Evolutionary conservation across 92 coral and sea anemone species (phyloP).

Genomic region (Epizoanthus ramosus): DNA sequence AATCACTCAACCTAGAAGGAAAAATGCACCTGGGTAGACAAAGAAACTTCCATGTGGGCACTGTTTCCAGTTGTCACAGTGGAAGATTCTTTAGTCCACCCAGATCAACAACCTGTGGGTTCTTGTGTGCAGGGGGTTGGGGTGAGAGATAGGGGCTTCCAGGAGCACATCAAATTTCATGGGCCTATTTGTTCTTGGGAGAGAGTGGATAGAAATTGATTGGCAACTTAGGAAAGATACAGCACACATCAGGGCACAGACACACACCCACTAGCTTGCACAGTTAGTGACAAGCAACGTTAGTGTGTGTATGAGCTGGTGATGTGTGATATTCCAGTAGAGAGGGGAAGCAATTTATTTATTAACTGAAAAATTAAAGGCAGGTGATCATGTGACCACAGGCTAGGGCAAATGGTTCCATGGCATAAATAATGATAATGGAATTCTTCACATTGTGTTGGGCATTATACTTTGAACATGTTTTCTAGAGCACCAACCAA

Average conservation of each 20-base stretch:
- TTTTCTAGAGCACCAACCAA: background rate
- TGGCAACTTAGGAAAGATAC: conserved; percentile 23
- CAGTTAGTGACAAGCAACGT: background rate
- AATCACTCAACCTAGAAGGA: conserved; percentile 11
- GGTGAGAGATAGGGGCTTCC: background rate
- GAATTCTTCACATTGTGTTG: background rate
- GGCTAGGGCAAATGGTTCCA: conserved; percentile 15
- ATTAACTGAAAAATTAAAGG: background rate
- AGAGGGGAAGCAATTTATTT: background rate
- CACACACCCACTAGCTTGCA: background rate
- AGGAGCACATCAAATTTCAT: background rate
- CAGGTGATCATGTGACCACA: conserved; percentile 3
- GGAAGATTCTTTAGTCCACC: conserved; percentile 20
- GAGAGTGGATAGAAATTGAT: background rate
- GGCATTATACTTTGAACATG: background rate
- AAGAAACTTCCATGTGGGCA: conserved; percentile 7
- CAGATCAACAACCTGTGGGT: background rate
- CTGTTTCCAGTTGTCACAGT: background rate
- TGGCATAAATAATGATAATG: background rate
- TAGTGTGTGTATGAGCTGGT: background rate
- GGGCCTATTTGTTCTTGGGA: too few relatives aligned
- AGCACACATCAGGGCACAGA: background rate
- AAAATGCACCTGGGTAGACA: conserved; percentile 38
- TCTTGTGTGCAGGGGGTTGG: background rate
- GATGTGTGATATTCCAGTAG: conserved; percentile 38